These are phyloP conservation scores for Struthio camelus DNA, from an alignment of 2,113 vertebrate genomes.

Conservation along the genomic window DNA sequence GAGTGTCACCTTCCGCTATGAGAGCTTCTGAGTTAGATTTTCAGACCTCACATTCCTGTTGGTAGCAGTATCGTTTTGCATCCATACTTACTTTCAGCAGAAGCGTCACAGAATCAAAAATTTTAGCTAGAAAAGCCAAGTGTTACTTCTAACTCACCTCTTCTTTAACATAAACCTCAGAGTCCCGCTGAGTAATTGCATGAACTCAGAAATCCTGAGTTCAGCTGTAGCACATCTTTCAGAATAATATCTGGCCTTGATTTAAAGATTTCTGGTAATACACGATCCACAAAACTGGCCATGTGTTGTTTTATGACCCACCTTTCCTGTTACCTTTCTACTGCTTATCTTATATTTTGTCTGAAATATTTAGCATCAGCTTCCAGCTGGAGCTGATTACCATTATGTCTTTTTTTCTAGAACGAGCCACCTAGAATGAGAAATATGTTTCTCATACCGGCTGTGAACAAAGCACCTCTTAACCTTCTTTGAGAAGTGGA, in stretches of 20 bases:
- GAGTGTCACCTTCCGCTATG: neutral
- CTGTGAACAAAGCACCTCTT: neutral
- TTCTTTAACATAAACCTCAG: neutral
- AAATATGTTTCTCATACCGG: neutral
- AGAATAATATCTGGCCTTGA: neutral
- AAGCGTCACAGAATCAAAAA: neutral
- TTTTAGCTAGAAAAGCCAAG: neutral
- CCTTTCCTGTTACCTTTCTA: constrained; percentile 10
- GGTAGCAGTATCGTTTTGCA: neutral
- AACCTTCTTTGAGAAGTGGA: neutral
- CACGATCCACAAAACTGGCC: neutral
- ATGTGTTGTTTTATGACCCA: neutral
- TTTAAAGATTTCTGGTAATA: neutral
- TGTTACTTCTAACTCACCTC: neutral
- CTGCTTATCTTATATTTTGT: neutral
- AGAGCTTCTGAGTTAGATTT: neutral
- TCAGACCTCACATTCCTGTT: neutral
- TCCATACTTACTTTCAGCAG: neutral
- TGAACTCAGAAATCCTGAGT: neutral
- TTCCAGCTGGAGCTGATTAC: neutral
- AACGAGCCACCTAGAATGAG: neutral
- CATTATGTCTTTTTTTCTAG: neutral
- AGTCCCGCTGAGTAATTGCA: neutral
- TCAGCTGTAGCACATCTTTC: neutral
- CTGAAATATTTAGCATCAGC: neutral